Percentiles rank a stretch among this genome's conserved stretches.
phyloP scores from a whole-genome alignment of 2,888 invertebrate genomes.

The Andrena bucephala region DNA sequence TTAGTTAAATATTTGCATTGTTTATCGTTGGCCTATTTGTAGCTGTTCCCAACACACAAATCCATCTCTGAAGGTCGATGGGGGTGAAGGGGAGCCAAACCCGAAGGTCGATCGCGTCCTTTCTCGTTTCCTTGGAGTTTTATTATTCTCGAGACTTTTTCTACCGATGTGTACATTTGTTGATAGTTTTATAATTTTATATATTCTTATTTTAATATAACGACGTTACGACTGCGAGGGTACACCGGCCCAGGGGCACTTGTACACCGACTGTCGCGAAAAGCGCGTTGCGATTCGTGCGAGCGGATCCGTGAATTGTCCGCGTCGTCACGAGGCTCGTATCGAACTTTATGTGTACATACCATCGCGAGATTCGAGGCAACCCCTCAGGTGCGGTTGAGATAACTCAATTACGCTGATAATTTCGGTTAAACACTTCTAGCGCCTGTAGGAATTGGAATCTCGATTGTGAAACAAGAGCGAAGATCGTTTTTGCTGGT shows the following conservation, averaged over 20 bases:
- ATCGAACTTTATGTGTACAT: slow-evolving; percentile 6
- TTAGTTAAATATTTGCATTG: background rate
- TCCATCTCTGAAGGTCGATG: background rate
- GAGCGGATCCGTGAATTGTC: slow-evolving; percentile 24
- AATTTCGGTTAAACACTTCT: no score
- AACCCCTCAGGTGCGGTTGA: no score
- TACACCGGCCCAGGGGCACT: slow-evolving; percentile 16
- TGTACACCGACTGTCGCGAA: slow-evolving; percentile 10
- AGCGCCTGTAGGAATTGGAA: no score
- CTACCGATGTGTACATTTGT: slow-evolving; percentile 82
- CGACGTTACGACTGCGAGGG: slow-evolving; percentile 31
- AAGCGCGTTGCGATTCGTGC: slow-evolving; percentile 29
- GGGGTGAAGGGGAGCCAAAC: background rate
- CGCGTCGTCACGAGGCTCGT: slow-evolving; percentile 40
- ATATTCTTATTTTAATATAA: slow-evolving; percentile 73
- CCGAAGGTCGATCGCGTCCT: slow-evolving; percentile 53
- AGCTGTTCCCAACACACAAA: background rate
- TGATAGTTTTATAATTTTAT: slow-evolving; percentile 82
- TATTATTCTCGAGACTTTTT: slow-evolving; percentile 53
- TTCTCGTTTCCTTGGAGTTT: slow-evolving; percentile 38
- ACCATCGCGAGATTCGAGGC: no score
- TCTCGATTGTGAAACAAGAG: no score
- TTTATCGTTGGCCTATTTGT: slow-evolving; percentile 1
- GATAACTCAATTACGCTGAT: no score
- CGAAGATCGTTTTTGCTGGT: no score